Evolutionary conservation across 2,113 vertebrate species (phyloP), one percentile per base, ranked within the genome.

Genomic region (Pterocles burchelli): DNA sequence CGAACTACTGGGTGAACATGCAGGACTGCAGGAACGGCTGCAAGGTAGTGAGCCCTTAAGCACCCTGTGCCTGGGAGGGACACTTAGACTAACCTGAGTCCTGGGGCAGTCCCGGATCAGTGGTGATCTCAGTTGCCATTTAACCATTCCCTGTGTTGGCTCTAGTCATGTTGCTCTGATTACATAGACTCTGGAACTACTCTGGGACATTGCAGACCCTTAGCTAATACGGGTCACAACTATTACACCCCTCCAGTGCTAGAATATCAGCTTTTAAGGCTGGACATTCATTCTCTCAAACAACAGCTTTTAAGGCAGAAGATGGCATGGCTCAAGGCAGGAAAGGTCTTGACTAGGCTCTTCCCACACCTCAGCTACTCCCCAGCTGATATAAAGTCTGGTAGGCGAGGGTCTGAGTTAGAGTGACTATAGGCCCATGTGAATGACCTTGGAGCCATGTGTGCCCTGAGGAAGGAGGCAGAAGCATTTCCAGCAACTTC

Each of bases 1-100:
- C 84, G 71, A 99, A 99, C 97, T 99, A 99, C 96, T 99, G 99
- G 97, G 95, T 99, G 90, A 99, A 99, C 97, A 99, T 99, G 98
- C 99, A 99, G 97, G 98, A 99, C 95, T 99, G 99, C 83, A 82
- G 97, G 17, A 96, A 96, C 0, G 98, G 98, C 97, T 99, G 99
- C 89, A 94, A 95, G 96, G 99, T 99, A 85, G 66, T 0, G 5
- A 87, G 57, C 38, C 57, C 59, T 91, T 22, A 26, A 34, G 61
- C 24, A 34, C 13, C 45, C 12, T 48, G 48, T 31, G 26, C 17
- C 38, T 3, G 14, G 17, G 34, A 73, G 36, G 51, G 48, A 33
- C 28, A 34, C n/a, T 0, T 80, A 65, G 62, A 33, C n/a, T 84
- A 58, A 49, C 29, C 36, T 17, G 43, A 76, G 54, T 49, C 46